These are phyloP conservation scores for Pissodes strobi DNA, from an alignment of 1,140 invertebrate genomes.

Conservation along the genomic window DNA sequence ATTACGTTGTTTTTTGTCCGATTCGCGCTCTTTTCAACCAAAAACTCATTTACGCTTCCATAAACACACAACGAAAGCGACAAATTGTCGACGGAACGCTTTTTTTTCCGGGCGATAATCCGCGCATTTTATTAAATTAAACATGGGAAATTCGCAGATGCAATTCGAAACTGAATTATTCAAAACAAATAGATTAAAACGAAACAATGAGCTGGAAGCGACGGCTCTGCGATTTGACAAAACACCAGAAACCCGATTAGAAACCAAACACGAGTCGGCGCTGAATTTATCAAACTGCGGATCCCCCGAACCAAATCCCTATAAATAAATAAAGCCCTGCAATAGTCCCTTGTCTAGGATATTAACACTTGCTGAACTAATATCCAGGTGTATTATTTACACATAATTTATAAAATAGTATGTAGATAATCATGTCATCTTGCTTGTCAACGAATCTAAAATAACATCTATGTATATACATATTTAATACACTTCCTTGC, in stretches of 20 bases:
- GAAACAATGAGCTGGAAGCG: slow-evolving; percentile 28
- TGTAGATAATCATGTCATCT: too few relatives aligned
- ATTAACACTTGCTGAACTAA: too few relatives aligned
- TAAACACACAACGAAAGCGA: background rate
- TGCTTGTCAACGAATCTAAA: too few relatives aligned
- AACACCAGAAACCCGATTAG: slow-evolving; percentile 36
- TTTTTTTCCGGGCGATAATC: background rate
- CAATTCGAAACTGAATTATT: slow-evolving; percentile 32
- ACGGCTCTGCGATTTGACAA: slow-evolving; percentile 18
- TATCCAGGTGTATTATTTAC: too few relatives aligned
- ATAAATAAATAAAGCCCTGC: slow-evolving; percentile 10
- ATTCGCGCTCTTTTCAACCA: background rate
- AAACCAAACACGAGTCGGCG: slow-evolving; percentile 22
- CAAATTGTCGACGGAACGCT: background rate
- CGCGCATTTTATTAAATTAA: slow-evolving; percentile 26
- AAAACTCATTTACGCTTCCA: background rate
- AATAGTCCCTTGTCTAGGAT: too few relatives aligned
- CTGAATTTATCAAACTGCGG: slow-evolving; percentile 25
- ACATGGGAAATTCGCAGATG: slow-evolving; percentile 33
- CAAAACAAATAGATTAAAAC: slow-evolving; percentile 37
- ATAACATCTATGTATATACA: too few relatives aligned
- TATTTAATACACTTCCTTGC: too few relatives aligned
- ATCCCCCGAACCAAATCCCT: slow-evolving; percentile 4
- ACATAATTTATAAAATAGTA: too few relatives aligned
- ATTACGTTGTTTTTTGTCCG: too few relatives aligned